Evolutionary conservation across 30 jellyfish, hydroid and myxozoan species (phyloP), one percentile per base, ranked within the genome.

Genomic region (Cassiopea andromeda): DNA sequence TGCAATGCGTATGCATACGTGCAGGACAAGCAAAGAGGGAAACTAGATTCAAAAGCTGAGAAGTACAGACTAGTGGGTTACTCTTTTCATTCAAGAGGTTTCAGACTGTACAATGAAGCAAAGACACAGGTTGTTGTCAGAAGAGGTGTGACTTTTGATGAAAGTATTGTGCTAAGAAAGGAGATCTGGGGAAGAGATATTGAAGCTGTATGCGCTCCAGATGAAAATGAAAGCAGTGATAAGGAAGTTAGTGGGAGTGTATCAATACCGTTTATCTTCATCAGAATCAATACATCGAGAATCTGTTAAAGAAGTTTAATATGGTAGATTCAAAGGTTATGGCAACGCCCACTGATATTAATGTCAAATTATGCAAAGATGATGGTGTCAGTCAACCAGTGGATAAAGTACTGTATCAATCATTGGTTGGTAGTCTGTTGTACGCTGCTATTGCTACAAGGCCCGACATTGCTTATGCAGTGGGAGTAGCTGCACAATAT

Each of bases 211-310:
- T 27, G 38, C 38, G 38, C 38, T 27, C 38, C 75, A 14, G 75
- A 5, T 16, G 75, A 66, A 66, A 3, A 5, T 66, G 75, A 66
- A 5, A 15, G 8, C 15, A 66, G 27, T 66, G 75, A 66, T 5
- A 66, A 19, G 27, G 7, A 2, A 5, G 4, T 19, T 5, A 5
- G 75, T 66, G 15, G 38, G 38, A 27, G 38, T 27, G 38, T 27
- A 27, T 27, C 12, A 27, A 27, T 43, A 44, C 48, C 46, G 44
- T 48, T 15, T 66, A 66, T 14, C 45, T 66, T 15, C 75, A 66
- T 19, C 75, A 66, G 75, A 66, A 14, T 2, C 75, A 66, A 66
- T 66, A 66, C 15, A 66, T 66, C 75, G 15, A 66, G 75, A 66
- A 66, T 19, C 8, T 66, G 75, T 19, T 66, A 66, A 16, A 66